A percentile compares a stretch with the other conserved stretches of the same genome.
These are phyloP conservation scores for Sigmodon hispidus DNA, from an alignment of 2,113 vertebrate species.

Conservation along the genomic window DNA sequence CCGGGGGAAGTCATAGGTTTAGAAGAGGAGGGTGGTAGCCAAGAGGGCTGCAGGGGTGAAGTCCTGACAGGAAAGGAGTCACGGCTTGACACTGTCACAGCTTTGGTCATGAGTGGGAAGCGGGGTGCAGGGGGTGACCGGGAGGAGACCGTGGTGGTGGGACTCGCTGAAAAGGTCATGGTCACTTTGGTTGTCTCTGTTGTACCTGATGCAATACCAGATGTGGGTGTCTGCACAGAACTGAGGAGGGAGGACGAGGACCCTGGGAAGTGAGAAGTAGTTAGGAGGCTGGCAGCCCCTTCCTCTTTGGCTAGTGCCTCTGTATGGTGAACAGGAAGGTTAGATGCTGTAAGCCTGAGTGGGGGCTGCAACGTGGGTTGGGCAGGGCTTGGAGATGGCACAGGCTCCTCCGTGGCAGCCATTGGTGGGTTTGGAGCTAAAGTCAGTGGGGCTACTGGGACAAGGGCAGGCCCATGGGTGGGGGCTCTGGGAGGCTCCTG, in stretches of 20 bases:
- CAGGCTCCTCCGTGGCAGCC: not conserved
- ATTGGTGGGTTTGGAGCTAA: not conserved
- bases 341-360: not conserved
- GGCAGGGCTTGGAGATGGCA: not conserved
- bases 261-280: not conserved
- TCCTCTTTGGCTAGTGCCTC: not conserved
- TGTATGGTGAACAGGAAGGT: not conserved
- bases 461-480: not conserved
- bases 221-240: not conserved
- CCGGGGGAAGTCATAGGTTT: conserved; percentile 9
- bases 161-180: not conserved
- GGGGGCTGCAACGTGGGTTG: not conserved
- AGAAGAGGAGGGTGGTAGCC: conserved; percentile 31
- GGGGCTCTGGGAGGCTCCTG: not conserved
- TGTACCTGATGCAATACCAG: not conserved
- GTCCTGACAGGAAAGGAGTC: conserved; percentile 45
- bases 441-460: not conserved
- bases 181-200: conserved; percentile 56
- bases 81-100: conserved; percentile 14
- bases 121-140: conserved; percentile 1
- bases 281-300: not conserved
- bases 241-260: not conserved
- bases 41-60: not conserved
- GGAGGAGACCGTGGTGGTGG: conserved; percentile 56
- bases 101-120: conserved; percentile 72